Percentiles rank a stretch among this genome's conserved stretches.
Conservation (phyloP, 2,113 vertebrate genomes). For the Euleptes europaea region DNA sequence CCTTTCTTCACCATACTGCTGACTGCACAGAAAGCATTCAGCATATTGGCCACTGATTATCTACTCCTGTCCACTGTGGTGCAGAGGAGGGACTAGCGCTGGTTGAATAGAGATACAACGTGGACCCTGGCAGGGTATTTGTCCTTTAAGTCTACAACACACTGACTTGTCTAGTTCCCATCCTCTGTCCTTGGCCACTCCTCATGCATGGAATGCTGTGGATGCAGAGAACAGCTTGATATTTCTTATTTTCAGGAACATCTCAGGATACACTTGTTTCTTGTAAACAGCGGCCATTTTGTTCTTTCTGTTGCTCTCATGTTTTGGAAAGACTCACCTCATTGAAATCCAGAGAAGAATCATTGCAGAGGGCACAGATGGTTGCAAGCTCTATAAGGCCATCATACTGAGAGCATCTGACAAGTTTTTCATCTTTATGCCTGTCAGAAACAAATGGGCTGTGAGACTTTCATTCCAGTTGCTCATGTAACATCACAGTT, state of each 20-base stretch:
- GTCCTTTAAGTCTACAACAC: not conserved
- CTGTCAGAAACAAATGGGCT: conserved; percentile 64
- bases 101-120: no score
- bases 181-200: not conserved
- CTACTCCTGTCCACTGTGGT: no score
- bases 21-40: no score
- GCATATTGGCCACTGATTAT: no score
- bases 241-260: no score
- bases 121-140: no score
- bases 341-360: conserved; percentile 97
- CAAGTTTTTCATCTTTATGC: conserved; percentile 85
- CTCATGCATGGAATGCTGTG: not conserved
- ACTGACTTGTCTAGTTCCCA: not conserved
- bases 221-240: no score
- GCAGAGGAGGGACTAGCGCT: no score
- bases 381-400: conserved; percentile 93
- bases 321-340: conserved; percentile 78
- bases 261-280: no score
- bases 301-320: conserved; percentile 21
- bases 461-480: conserved; percentile 11
- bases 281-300: not conserved
- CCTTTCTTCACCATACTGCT: no score
- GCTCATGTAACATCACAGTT: not conserved
- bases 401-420: conserved; percentile 87
- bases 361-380: conserved; percentile 96